A percentile compares a stretch with the other conserved stretches of the same genome.
These are phyloP conservation scores for Leucophenga varia DNA, from an alignment of 1,140 invertebrate genomes.

Conservation along the genomic window DNA sequence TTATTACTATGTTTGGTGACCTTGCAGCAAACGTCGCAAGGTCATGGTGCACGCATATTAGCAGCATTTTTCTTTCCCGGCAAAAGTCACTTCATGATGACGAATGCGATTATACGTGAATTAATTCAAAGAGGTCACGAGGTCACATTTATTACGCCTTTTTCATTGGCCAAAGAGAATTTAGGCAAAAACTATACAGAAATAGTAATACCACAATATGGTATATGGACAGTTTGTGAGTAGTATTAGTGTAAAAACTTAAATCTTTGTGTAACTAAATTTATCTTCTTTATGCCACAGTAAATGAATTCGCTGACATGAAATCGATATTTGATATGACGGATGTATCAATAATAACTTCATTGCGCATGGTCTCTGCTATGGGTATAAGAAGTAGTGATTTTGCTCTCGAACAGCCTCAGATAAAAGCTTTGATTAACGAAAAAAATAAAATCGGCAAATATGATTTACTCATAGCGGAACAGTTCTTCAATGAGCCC, in stretches of 20 bases:
- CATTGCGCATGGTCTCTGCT: too few species aligned
- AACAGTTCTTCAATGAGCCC: constrained; percentile 41
- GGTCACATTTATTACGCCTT: constrained; percentile 13
- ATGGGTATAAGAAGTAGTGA: too few species aligned
- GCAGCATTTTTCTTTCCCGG: constrained; percentile 4
- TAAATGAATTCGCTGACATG: too few species aligned
- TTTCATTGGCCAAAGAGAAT: constrained; percentile 1
- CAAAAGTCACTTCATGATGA: constrained; percentile 5
- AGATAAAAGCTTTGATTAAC: constrained; percentile 42
- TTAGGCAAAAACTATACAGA: constrained; percentile 17
- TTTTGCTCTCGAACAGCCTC: constrained; percentile 31
- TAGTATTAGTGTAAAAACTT: too few species aligned
- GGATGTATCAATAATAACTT: neutral
- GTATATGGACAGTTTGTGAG: constrained; percentile 22
- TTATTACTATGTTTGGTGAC: neutral
- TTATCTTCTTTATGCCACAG: constrained; percentile 7
- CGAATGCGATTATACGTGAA: neutral
- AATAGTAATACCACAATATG: constrained; percentile 18
- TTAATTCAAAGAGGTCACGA: neutral
- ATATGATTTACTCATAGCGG: constrained; percentile 48
- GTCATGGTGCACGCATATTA: neutral
- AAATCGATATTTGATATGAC: too few species aligned
- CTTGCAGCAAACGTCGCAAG: neutral
- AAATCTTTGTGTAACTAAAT: neutral
- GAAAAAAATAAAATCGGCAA: constrained; percentile 22